phyloP scores from a whole-genome alignment of 2,113 vertebrate species.

The Girardinichthys multiradiatus region DNA sequence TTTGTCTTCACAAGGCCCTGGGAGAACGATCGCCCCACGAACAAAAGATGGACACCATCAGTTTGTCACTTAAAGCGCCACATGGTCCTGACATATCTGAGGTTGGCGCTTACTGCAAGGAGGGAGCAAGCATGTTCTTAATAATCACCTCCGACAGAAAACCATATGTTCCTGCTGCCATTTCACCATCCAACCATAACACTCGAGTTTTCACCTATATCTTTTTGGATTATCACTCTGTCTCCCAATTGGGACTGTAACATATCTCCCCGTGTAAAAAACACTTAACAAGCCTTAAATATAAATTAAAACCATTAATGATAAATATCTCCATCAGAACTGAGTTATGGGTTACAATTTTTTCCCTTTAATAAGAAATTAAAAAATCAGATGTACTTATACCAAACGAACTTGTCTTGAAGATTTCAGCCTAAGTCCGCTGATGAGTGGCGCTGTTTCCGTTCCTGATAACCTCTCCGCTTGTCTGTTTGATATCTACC shows the following conservation, averaged over 20 bases:
- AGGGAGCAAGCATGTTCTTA: not conserved
- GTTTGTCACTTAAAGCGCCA: slow-evolving; percentile 37
- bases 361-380: not conserved
- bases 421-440: slow-evolving; percentile 55
- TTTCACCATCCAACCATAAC: not conserved
- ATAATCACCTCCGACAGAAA: slow-evolving; percentile 22
- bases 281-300: not conserved
- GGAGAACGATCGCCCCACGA: not conserved
- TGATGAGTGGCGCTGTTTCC: not conserved
- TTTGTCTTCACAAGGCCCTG: not conserved
- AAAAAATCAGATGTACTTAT: slow-evolving; percentile 29
- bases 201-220: not conserved
- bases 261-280: not conserved
- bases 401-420: slow-evolving; percentile 52
- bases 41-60: slow-evolving; percentile 39
- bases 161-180: not conserved
- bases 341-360: too few species aligned
- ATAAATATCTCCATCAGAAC: not conserved
- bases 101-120: slow-evolving; percentile 27
- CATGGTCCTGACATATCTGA: slow-evolving; percentile 66
- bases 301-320: not conserved
- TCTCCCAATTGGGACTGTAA: not conserved
- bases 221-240: not conserved
- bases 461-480: not conserved
- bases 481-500: not conserved